Evolutionary conservation across 2,888 invertebrate genomes (phyloP), one percentile per base, ranked within the genome.

Genomic region (Clivina fossor): DNA sequence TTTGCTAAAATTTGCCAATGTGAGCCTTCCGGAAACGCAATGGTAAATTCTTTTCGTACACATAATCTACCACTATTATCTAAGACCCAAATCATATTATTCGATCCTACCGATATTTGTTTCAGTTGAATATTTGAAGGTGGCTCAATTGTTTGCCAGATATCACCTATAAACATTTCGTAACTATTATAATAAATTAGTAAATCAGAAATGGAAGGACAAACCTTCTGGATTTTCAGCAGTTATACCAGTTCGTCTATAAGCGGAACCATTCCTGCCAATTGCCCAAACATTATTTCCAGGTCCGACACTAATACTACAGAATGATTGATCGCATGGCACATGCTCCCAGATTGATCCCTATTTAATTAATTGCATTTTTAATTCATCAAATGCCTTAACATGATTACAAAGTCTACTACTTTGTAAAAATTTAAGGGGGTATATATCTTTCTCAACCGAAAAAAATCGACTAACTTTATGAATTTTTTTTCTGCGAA

Each of bases 191-290:
- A 24, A 46, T 18, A 48, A 33, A 28, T 16, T 15, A 16, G 15
- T 28, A 24, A 2, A 41, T 41, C 2, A 9, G 22, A 18, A 38
- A 18, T 20, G n/a, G 1, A 18, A 38, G 4, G 4, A 38, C 20
- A 70, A 69, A 71, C 82, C 85, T 63, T 80, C 75, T 1, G 86
- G 83, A 69, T 84, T 86, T 20, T 83, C 79, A 60, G 76, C 71
- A 4, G 81, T 83, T 33, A 93, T 84, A 11, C 89, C 91, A 65
- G 84, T 80, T 62, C 94, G 79, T 75, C 84, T 88, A 71, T 87
- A 93, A 2, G 90, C 83, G 62, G 90, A 87, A 28, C 94, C 94
- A 75, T 90, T 92, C 65, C 85, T 83, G 0, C 91, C 91, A 11
- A 91, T 83, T 0, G 90, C 89, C 95, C 95, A 95, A 22, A 91